These are phyloP conservation scores for Syngnathus scovelli DNA, from an alignment of 2,113 vertebrate species.

Conservation along the genomic window DNA sequence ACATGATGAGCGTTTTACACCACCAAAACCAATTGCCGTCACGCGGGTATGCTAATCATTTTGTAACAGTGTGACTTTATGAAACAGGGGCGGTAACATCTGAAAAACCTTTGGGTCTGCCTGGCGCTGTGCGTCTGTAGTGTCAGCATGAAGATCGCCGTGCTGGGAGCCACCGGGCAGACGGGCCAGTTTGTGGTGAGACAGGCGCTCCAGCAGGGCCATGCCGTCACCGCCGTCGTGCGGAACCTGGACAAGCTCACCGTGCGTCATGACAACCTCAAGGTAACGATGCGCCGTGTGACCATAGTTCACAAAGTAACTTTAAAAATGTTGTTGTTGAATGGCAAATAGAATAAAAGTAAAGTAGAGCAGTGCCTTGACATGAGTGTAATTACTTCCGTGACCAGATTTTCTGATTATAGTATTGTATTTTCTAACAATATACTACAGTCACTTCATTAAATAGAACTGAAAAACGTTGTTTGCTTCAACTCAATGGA, in stretches of 20 bases:
- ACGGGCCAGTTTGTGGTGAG: slow-evolving; percentile 69
- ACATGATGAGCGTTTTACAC: not conserved
- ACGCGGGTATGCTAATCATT: not conserved
- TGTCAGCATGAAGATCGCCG: slow-evolving; percentile 68
- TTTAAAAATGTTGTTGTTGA: too few relatives aligned
- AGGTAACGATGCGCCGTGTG: slow-evolving; percentile 49
- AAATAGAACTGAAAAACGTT: too few relatives aligned
- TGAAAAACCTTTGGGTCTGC: not conserved
- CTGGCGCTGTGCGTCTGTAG: not conserved
- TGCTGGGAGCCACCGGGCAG: slow-evolving; percentile 76
- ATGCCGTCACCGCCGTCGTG: slow-evolving; percentile 72
- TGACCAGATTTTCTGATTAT: too few relatives aligned
- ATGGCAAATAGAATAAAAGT: not conserved
- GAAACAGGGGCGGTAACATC: not conserved
- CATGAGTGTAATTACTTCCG: not conserved
- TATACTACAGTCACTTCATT: too few relatives aligned
- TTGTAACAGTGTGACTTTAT: not conserved
- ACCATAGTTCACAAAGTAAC: too few relatives aligned
- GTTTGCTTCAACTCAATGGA: too few relatives aligned
- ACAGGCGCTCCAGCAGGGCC: slow-evolving; percentile 73
- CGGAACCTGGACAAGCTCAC: slow-evolving; percentile 68
- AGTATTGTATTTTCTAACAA: too few relatives aligned
- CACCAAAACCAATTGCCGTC: not conserved
- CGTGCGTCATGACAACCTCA: slow-evolving; percentile 70
- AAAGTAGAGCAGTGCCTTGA: not conserved